These are phyloP conservation scores for Campodea augens DNA, from an alignment of 1,140 invertebrate genomes.

Conservation along the genomic window DNA sequence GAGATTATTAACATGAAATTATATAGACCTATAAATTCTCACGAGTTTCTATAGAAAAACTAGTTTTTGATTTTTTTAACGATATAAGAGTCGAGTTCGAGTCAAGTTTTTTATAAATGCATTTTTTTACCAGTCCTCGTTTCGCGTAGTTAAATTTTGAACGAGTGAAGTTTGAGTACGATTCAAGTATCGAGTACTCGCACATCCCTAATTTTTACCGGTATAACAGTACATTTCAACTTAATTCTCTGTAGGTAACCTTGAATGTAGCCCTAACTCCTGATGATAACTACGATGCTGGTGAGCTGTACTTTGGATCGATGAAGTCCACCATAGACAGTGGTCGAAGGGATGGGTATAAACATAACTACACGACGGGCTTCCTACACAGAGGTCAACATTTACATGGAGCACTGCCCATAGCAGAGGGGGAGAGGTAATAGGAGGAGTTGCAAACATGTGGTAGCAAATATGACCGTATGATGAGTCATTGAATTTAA, in stretches of 20 bases:
- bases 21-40: too few species aligned
- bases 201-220: too few species aligned
- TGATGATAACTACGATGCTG: conserved; percentile 18
- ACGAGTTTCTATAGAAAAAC: too few species aligned
- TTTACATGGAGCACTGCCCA: conserved; percentile 24
- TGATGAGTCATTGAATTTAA: not conserved
- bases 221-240: not conserved
- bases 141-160: too few species aligned
- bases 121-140: too few species aligned
- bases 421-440: conserved; percentile 21
- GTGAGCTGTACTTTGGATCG: conserved; percentile 24
- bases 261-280: conserved; percentile 24
- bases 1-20: too few species aligned
- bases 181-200: not conserved
- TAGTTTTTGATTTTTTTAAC: too few species aligned
- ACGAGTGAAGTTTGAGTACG: not conserved
- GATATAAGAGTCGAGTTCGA: too few species aligned
- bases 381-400: conserved; percentile 26
- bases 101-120: too few species aligned
- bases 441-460: not conserved
- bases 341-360: conserved; percentile 9
- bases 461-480: not conserved
- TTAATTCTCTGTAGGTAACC: conserved; percentile 18
- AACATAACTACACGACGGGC: conserved; percentile 19
- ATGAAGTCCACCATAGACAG: conserved; percentile 14